Evolutionary conservation across 2,888 invertebrate genomes (phyloP), one percentile per base, ranked within the genome.

Genomic region (Atherix ibis): DNA sequence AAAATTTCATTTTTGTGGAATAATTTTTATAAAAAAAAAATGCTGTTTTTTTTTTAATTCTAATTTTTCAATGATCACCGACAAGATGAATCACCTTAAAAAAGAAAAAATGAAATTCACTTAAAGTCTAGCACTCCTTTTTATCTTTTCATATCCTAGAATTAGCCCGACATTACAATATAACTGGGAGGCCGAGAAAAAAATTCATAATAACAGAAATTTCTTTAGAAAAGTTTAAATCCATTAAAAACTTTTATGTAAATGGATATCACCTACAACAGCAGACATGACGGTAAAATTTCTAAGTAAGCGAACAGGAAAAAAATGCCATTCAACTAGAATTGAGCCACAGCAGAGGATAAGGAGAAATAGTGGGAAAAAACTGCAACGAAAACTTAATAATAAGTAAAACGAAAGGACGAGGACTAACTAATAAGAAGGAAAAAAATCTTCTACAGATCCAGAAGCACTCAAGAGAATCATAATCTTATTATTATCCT

Each of bases 401-500:
- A 38, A 38, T 34, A 32, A 19, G 31, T 28, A 27, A 25, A 26
- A 12, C 12, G 18, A 25, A 36, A 12, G 26, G 29, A 41, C 32
- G 32, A 32, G 32, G 35, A 32, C 26, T 18, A 27, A 18, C 26
- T 27, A 34, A 18, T 24, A 35, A 35, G 27, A 31, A 35, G 9
- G 14, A 18, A 22, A 10, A 10, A 22, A 10, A 22, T 22, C 6
- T 22, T 6, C 6, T 22, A 22, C 22, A 10, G 32, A 27, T 37
- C 40, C 32, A 31, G 31, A 40, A 29, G 35, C 40, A 42, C 44
- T 46, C 41, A 40, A 37, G 37, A 37, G 39, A 42, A 42, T 40
- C 42, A 32, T 38, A 42, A 44, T 43, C 34, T 35, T 43, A n/a
- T n/a, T n/a, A 44, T 46, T 44, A 46, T 44, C 42, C 44, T 40